A percentile compares a stretch with the other conserved stretches of the same genome.
Evolutionary conservation across 2,888 invertebrate species (phyloP).

Genomic region (Netelia fuscicornis): DNA sequence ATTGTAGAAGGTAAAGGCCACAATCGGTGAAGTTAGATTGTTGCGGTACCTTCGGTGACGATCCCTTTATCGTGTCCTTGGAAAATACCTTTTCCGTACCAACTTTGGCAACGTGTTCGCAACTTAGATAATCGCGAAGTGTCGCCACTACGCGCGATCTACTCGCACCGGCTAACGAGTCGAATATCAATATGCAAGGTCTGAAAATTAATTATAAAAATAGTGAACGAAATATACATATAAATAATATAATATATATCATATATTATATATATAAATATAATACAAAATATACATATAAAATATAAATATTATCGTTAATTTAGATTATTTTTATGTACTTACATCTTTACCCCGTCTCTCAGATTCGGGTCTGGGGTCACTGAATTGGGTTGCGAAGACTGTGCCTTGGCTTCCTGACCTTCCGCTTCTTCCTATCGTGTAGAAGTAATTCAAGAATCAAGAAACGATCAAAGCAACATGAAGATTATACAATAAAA

Average conservation of each 20-base stretch:
- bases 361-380: constrained; percentile 68
- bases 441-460: constrained; percentile 5
- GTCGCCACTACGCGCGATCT: constrained; percentile 95
- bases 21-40: constrained; percentile 99
- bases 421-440: constrained; percentile 73
- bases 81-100: constrained; percentile 90
- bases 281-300: background rate
- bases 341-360: constrained; percentile 70
- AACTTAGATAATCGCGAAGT: constrained; percentile 95
- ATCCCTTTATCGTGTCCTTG: constrained; percentile 94
- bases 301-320: background rate
- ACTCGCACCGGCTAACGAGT: constrained; percentile 93
- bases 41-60: constrained; percentile 97
- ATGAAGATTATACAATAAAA: background rate
- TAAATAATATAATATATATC: background rate
- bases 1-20: constrained; percentile 97
- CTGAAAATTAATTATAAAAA: constrained; percentile 84
- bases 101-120: constrained; percentile 93
- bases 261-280: no score
- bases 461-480: background rate
- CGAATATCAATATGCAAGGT: constrained; percentile 97
- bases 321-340: background rate
- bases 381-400: constrained; percentile 38
- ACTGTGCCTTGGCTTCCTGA: constrained; percentile 62
- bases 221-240: background rate